A percentile compares a stretch with the other conserved stretches of the same genome.
Conservation (phyloP, 2,888 invertebrate genomes). For the Embidobia sp. region DNA sequence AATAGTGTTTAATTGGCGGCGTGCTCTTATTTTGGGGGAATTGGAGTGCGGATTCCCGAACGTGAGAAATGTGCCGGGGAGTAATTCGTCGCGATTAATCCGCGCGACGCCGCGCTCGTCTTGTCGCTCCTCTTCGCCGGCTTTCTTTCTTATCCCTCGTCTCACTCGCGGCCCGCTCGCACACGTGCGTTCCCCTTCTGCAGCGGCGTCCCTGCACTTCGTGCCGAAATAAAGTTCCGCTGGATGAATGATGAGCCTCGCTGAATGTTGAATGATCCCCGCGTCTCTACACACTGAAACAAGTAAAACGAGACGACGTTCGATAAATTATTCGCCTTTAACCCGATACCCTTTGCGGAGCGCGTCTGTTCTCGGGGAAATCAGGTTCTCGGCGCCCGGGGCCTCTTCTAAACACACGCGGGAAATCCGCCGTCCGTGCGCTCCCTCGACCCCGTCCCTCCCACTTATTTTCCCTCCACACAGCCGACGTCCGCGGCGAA, state of each 20-base stretch:
- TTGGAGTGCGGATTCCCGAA: constrained; percentile 16
- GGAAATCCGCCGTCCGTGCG: constrained; percentile 10
- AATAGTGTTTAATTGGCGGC: background rate
- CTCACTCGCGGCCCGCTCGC: background rate
- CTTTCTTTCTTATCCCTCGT: constrained; percentile 14
- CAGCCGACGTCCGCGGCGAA: background rate
- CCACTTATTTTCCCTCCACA: background rate
- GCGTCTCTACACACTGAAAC: constrained; percentile 60
- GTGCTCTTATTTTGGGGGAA: constrained; percentile 12
- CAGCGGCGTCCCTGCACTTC: constrained; percentile 27
- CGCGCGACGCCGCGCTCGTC: constrained; percentile 13
- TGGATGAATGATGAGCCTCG: constrained; percentile 60
- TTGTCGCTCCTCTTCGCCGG: background rate
- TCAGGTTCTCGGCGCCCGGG: constrained; percentile 46
- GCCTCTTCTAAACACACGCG: constrained; percentile 45
- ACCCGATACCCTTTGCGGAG: constrained; percentile 59
- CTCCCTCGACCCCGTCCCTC: background rate
- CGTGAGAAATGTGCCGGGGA: constrained; percentile 16
- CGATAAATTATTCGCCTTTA: constrained; percentile 65
- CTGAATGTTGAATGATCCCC: constrained; percentile 62
- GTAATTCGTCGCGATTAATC: constrained; percentile 35
- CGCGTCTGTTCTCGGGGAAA: constrained; percentile 48
- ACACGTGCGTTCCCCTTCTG: constrained; percentile 22
- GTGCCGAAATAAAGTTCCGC: constrained; percentile 57
- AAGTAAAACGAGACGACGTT: constrained; percentile 64